These are phyloP conservation scores for Onychostruthus taczanowskii DNA, from an alignment of 2,113 vertebrate genomes.

Conservation along the genomic window DNA sequence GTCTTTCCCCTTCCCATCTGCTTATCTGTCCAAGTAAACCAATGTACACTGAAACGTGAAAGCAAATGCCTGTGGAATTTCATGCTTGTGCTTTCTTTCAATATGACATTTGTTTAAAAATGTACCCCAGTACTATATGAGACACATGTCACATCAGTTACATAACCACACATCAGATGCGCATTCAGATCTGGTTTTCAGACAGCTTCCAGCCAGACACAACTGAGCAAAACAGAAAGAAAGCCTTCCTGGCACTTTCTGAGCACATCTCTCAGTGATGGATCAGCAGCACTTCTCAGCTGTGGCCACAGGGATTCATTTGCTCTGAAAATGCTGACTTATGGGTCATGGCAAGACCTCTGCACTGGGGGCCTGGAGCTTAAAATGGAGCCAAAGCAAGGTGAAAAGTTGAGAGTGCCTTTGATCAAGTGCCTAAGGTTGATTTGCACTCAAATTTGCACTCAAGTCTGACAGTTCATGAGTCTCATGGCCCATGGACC, in stretches of 20 bases:
- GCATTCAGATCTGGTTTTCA: neutral
- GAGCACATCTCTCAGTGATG: neutral
- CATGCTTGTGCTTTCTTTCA: neutral
- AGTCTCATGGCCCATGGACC: neutral
- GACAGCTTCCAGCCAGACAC: neutral
- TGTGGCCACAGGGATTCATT: slow-evolving; percentile 5
- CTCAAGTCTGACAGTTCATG: neutral
- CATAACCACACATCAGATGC: neutral
- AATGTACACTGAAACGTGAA: neutral
- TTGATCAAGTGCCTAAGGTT: neutral
- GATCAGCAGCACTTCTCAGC: slow-evolving; percentile 36
- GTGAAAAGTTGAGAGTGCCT: neutral
- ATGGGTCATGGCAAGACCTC: neutral
- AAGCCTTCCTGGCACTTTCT: neutral
- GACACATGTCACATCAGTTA: slow-evolving; percentile 35
- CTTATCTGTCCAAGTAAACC: neutral
- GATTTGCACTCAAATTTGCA: neutral
- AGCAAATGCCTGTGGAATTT: neutral
- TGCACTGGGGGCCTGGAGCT: neutral
- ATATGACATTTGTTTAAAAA: neutral
- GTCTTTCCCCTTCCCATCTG: neutral
- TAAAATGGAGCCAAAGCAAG: neutral
- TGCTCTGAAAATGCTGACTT: slow-evolving; percentile 57
- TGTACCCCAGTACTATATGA: neutral
- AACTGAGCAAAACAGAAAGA: neutral